A percentile compares a stretch with the other conserved stretches of the same genome.
Evolutionary conservation across 1,140 invertebrate species (phyloP).

Genomic region (Orussus abietinus): DNA sequence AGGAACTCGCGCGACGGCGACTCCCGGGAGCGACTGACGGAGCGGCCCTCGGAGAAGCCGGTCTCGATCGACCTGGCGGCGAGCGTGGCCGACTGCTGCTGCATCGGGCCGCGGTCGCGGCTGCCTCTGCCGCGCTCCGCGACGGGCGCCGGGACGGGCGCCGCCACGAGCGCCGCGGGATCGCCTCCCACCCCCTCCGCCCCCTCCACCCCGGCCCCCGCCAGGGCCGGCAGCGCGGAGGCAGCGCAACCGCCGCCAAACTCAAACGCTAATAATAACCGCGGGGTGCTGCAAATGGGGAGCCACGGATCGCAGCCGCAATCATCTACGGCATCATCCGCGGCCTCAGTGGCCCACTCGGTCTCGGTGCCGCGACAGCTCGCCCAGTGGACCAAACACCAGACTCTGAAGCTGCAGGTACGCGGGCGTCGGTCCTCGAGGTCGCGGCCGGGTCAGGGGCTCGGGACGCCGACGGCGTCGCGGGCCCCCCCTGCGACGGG

Average conservation of each 20-base stretch:
- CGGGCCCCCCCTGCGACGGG: too few species aligned
- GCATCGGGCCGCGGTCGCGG: conserved; percentile 43
- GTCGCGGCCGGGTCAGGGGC: too few species aligned
- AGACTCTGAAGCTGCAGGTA: conserved; percentile 48
- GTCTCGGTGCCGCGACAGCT: conserved; percentile 44
- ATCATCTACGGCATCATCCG: conserved; percentile 23
- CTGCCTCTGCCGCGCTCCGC: conserved; percentile 36
- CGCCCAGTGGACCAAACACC: conserved; percentile 49
- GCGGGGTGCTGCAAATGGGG: conserved; percentile 37
- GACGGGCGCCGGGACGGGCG: background rate
- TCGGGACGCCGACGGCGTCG: background rate
- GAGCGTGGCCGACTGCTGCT: conserved; percentile 42
- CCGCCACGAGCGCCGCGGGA: conserved; percentile 10
- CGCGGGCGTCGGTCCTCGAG: conserved; percentile 6
- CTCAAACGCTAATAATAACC: conserved; percentile 48
- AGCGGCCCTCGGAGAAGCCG: conserved; percentile 25
- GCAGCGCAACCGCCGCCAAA: conserved; percentile 35
- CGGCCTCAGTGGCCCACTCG: conserved; percentile 26
- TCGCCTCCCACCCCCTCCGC: conserved; percentile 13
- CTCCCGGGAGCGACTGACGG: conserved; percentile 32
- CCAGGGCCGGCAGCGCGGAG: conserved; percentile 13
- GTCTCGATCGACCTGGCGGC: conserved; percentile 30
- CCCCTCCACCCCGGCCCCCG: conserved; percentile 12
- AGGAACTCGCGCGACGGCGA: conserved; percentile 33
- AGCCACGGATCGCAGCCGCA: conserved; percentile 27